Conservation (phyloP, 2,797 vertebrate species). For the Gastrophryne carolinensis region DNA sequence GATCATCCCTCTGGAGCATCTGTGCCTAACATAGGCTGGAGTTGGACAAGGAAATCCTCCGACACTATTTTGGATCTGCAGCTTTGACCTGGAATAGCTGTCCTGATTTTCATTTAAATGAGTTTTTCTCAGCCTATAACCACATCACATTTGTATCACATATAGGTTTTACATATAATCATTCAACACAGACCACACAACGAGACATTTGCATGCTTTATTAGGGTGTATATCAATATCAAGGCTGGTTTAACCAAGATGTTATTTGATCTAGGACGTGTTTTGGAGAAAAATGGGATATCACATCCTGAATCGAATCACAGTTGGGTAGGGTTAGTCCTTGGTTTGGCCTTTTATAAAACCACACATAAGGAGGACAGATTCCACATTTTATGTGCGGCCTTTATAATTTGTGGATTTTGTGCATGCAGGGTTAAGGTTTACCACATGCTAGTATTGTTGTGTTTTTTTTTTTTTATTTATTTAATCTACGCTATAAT, state of each 20-base stretch:
- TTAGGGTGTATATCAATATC: neutral
- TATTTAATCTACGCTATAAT: constrained; percentile 18
- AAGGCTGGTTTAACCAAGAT: neutral
- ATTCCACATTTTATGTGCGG: neutral
- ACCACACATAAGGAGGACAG: neutral
- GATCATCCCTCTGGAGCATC: no score
- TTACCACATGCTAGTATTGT: neutral
- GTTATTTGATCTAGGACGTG: neutral
- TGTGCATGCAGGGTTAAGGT: no score
- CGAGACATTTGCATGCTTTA: neutral
- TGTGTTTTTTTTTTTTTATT: neutral
- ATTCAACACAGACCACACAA: neutral
- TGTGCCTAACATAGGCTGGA: no score
- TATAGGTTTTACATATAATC: neutral
- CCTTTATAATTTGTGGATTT: neutral
- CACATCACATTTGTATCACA: no score
- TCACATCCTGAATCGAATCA: neutral
- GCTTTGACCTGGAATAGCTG: no score
- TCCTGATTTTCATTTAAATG: no score
- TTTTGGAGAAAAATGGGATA: neutral
- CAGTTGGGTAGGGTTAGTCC: neutral
- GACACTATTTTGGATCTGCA: no score
- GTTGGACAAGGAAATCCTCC: no score
- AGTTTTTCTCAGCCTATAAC: no score
- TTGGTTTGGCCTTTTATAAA: neutral